Evolutionary conservation across 2,113 vertebrate genomes (phyloP).

Genomic region (Eublepharis macularius): DNA sequence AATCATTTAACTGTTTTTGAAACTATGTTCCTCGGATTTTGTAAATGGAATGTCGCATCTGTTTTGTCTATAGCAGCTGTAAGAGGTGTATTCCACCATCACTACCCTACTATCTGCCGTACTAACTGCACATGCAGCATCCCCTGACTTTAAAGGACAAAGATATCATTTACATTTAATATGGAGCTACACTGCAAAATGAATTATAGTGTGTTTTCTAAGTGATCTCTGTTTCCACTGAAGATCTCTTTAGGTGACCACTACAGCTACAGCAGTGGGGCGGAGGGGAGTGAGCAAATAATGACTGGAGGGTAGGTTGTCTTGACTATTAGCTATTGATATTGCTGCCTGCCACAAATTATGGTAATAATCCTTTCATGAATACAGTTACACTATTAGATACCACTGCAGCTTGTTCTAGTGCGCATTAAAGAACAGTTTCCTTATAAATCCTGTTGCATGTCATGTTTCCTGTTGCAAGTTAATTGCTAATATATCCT

Average conservation of each 20-base stretch:
- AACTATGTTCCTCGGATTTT: neutral
- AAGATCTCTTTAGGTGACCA: neutral
- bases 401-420: neutral
- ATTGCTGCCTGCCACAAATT: neutral
- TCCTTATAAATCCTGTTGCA: neutral
- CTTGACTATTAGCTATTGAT: neutral
- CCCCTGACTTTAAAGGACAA: neutral
- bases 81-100: neutral
- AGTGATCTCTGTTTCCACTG: neutral
- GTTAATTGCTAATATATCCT: too few species aligned
- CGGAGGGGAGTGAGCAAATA: neutral
- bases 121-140: neutral
- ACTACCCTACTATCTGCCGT: neutral
- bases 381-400: neutral
- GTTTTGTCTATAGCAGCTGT: neutral
- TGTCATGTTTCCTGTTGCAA: neutral
- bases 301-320: neutral
- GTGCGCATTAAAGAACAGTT: neutral
- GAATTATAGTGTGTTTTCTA: too few species aligned
- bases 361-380: neutral
- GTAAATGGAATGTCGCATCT: neutral
- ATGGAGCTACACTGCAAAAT: neutral
- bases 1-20: conserved; percentile 28
- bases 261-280: too few species aligned
- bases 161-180: neutral